These are phyloP conservation scores for Caenorhabditis briggsae DNA, from an alignment of 1,140 invertebrate species.

Conservation along the genomic window DNA sequence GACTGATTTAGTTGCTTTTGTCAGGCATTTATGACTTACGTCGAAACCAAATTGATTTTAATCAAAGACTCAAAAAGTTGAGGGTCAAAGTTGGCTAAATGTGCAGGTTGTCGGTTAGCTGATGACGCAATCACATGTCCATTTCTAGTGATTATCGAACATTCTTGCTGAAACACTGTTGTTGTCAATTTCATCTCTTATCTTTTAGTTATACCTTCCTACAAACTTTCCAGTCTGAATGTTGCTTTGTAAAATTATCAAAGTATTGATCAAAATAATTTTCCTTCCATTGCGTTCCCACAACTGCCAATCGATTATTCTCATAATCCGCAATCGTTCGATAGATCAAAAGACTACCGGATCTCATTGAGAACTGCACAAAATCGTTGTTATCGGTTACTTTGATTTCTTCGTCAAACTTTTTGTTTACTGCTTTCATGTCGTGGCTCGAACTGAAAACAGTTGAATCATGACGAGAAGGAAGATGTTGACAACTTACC, in stretches of 20 bases:
- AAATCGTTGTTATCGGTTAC: conserved; percentile 30
- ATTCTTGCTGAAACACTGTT: conserved; percentile 83
- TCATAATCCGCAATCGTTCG: conserved; percentile 55
- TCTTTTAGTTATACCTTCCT: background rate
- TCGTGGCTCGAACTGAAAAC: conserved; percentile 22
- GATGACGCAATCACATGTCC: conserved; percentile 88
- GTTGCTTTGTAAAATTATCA: conserved; percentile 55
- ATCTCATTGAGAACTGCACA: conserved; percentile 56
- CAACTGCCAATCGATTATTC: conserved; percentile 60
- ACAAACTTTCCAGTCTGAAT: conserved; percentile 54
- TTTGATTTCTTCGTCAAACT: conserved; percentile 57
- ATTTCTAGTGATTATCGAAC: conserved; percentile 84
- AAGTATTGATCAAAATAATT: conserved; percentile 62
- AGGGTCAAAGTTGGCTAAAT: conserved; percentile 59
- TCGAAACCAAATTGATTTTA: conserved; percentile 10
- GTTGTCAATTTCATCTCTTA: too few relatives aligned
- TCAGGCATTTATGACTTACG: background rate
- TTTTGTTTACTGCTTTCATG: conserved; percentile 61
- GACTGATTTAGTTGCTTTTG: background rate
- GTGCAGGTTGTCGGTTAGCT: conserved; percentile 78
- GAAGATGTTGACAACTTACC: conserved; percentile 41
- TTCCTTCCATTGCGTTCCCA: conserved; percentile 62
- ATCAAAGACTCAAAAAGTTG: conserved; percentile 57
- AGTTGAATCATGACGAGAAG: background rate
- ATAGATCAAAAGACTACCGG: conserved; percentile 55